Conservation (phyloP, 2,113 vertebrate species). For the Cynopterus brachyotis region DNA sequence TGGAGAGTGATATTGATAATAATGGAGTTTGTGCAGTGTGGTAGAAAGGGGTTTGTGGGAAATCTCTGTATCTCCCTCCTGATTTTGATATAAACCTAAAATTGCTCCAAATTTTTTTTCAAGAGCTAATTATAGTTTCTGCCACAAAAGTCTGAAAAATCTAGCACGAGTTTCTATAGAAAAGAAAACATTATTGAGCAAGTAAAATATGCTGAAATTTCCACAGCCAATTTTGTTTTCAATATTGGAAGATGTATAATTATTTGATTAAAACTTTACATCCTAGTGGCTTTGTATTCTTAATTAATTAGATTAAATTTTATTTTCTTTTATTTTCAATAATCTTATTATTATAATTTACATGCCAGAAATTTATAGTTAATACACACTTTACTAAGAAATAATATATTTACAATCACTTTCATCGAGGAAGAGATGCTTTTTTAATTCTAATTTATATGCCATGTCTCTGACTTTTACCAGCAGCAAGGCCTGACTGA, state of each 20-base stretch:
- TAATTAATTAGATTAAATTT: not conserved
- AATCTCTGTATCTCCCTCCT: not conserved
- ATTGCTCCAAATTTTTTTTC: not conserved
- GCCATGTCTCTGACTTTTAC: not conserved
- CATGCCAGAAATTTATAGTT: not conserved
- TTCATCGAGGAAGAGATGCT: not conserved
- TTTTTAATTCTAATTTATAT: not conserved
- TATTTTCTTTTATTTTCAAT: not conserved
- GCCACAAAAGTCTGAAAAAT: not conserved
- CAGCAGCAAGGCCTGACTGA: not conserved
- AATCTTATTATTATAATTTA: not conserved
- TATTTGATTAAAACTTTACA: not conserved
- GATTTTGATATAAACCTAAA: not conserved
- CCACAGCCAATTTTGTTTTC: not conserved
- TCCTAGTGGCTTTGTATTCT: not conserved
- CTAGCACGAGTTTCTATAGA: not conserved
- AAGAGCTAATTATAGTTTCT: not conserved
- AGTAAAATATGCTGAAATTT: not conserved
- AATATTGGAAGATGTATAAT: not conserved
- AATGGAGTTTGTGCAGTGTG: not conserved
- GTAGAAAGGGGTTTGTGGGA: not conserved
- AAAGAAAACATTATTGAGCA: not conserved
- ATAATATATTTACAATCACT: not conserved
- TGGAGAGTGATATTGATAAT: not conserved
- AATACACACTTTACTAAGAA: not conserved